phyloP scores from a whole-genome alignment of 2,888 invertebrate species.

The Muscina levida region DNA sequence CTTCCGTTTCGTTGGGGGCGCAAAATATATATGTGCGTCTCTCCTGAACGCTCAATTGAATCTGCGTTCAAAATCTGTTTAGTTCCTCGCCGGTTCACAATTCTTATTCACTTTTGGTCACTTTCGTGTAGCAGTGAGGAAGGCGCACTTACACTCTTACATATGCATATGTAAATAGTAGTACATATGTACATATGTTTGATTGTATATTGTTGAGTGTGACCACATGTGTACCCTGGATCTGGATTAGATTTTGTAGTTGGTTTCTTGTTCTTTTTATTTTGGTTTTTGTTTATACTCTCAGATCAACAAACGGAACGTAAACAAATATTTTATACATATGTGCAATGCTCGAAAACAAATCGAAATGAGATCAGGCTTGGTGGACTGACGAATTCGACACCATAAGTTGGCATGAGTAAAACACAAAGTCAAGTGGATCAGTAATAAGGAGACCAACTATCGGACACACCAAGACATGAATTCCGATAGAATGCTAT shows the following conservation, averaged over 20 bases:
- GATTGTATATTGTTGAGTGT: not conserved
- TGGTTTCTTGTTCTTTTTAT: too few relatives aligned
- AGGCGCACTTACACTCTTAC: not conserved
- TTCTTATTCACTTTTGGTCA: not conserved
- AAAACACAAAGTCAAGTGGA: not conserved
- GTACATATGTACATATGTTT: not conserved
- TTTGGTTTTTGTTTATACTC: constrained; percentile 31
- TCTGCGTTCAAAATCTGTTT: constrained; percentile 12
- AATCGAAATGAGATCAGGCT: not conserved
- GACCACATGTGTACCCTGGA: too few relatives aligned
- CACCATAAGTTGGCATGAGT: constrained; percentile 4
- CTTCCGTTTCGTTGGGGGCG: not conserved
- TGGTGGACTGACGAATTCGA: constrained; percentile 8
- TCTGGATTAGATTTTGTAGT: too few relatives aligned
- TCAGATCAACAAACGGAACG: not conserved
- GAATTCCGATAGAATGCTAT: too few relatives aligned
- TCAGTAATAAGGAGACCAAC: not conserved
- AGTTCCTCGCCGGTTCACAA: not conserved
- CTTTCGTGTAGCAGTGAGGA: not conserved
- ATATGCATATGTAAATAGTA: not conserved
- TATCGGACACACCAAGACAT: too few relatives aligned
- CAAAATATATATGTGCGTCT: not conserved
- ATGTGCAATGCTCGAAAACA: not conserved
- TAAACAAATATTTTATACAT: constrained; percentile 17
- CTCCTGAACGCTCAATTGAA: constrained; percentile 26